These are phyloP conservation scores for Nomada fabriciana DNA, from an alignment of 2,888 invertebrate species.

Conservation along the genomic window DNA sequence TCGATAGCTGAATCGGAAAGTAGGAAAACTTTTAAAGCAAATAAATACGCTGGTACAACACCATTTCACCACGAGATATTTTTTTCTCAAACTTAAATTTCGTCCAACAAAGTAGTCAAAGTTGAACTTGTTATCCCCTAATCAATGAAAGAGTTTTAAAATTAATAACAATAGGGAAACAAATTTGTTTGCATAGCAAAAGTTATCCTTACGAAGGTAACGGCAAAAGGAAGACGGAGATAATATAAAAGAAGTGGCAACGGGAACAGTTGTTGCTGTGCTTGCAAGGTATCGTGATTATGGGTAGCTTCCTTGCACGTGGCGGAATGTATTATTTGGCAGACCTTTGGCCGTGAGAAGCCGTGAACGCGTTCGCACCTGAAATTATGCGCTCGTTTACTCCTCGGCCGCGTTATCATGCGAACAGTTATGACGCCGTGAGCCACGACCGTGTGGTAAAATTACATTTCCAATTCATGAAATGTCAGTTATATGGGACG, in stretches of 20 bases:
- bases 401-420: constrained; percentile 78
- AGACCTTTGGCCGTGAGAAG: constrained; percentile 59
- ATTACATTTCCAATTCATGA: constrained; percentile 84
- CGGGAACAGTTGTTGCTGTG: constrained; percentile 41
- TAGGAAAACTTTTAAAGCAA: no score
- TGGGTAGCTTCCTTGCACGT: constrained; percentile 47
- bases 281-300: constrained; percentile 64
- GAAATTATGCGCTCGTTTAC: constrained; percentile 82
- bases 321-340: constrained; percentile 68
- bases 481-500: constrained; percentile 80
- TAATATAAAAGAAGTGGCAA: not conserved
- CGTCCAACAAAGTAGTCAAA: no score
- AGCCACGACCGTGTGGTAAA: constrained; percentile 75
- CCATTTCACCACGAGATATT: no score
- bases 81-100: no score
- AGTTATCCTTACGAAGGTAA: not conserved
- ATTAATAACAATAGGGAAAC: no score
- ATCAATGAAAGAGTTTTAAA: no score
- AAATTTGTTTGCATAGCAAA: no score
- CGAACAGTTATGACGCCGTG: constrained; percentile 79
- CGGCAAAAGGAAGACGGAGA: not conserved
- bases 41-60: no score
- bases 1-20: no score
- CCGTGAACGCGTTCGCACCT: constrained; percentile 70
- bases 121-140: no score